Evolutionary conservation across 2,797 vertebrate genomes (phyloP).

Genomic region (Phrynocephalus forsythii): DNA sequence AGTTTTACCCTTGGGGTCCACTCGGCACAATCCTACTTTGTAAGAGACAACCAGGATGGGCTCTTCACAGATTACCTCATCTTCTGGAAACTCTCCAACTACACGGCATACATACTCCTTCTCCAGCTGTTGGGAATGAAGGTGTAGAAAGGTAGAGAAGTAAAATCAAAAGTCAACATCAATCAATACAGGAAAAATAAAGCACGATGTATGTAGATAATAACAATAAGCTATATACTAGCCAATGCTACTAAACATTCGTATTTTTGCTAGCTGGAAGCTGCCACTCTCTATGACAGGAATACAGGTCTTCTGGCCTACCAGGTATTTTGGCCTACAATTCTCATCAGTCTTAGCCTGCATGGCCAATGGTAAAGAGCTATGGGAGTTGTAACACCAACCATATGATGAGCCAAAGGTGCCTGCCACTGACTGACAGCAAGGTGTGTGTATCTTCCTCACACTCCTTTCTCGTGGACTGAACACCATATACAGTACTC

Average conservation of each 20-base stretch:
- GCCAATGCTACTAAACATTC: neutral
- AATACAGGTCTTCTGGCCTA: neutral
- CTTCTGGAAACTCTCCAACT: slow-evolving; percentile 89
- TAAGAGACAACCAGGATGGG: slow-evolving; percentile 93
- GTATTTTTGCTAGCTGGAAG: neutral
- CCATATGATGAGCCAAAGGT: neutral
- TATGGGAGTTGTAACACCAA: neutral
- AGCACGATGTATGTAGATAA: neutral
- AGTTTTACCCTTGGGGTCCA: slow-evolving; percentile 90
- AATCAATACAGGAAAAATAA: neutral
- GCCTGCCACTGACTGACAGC: neutral
- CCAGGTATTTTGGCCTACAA: neutral
- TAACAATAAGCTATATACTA: accelerated
- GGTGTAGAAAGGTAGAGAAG: neutral
- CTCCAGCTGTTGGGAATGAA: slow-evolving; percentile 82
- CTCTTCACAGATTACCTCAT: slow-evolving; percentile 88
- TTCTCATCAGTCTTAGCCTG: neutral
- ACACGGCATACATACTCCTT: slow-evolving; percentile 97
- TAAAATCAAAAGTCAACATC: slow-evolving; percentile 24
- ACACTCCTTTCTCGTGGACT: neutral
- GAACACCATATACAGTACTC: neutral
- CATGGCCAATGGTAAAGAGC: neutral
- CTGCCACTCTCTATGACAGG: neutral
- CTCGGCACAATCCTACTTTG: slow-evolving; percentile 92
- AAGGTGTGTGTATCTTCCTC: neutral